phyloP scores from a whole-genome alignment of 2,888 invertebrate species.

The Noctua janthe region DNA sequence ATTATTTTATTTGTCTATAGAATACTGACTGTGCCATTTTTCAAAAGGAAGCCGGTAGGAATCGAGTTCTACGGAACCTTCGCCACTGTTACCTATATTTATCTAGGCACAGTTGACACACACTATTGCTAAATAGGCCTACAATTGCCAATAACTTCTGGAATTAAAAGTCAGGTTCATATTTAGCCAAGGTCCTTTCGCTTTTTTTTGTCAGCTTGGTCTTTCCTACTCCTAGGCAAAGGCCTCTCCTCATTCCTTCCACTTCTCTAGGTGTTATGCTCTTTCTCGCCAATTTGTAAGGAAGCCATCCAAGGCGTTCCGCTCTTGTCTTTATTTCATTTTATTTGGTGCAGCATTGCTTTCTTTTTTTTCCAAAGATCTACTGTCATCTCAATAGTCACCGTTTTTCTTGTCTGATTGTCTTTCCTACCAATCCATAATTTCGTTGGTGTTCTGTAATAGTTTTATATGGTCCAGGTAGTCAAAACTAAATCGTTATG shows the following conservation, averaged over 20 bases:
- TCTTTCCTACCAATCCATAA: background rate
- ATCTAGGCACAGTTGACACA: background rate
- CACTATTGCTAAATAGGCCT: background rate
- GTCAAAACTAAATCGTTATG: constrained; percentile 28
- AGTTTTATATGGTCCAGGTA: constrained; percentile 38
- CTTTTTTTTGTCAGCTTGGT: background rate
- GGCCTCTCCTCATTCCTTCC: background rate
- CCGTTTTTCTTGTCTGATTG: background rate
- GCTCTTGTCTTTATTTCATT: background rate
- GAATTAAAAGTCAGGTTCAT: background rate
- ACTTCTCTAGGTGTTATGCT: background rate
- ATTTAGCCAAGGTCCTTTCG: constrained; percentile 1
- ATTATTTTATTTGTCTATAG: no score
- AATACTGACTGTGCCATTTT: no score
- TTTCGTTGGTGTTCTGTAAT: background rate
- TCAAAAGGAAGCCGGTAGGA: no score
- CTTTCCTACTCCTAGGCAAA: background rate
- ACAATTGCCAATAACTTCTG: background rate
- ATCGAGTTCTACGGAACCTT: no score
- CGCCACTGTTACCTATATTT: background rate
- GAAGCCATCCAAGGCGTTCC: no score
- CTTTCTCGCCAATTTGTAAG: background rate
- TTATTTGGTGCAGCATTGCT: no score
- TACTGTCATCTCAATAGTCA: background rate
- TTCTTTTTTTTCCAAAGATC: background rate